phyloP scores from a whole-genome alignment of 2,888 invertebrate species.

The Byasa hedistus region DNA sequence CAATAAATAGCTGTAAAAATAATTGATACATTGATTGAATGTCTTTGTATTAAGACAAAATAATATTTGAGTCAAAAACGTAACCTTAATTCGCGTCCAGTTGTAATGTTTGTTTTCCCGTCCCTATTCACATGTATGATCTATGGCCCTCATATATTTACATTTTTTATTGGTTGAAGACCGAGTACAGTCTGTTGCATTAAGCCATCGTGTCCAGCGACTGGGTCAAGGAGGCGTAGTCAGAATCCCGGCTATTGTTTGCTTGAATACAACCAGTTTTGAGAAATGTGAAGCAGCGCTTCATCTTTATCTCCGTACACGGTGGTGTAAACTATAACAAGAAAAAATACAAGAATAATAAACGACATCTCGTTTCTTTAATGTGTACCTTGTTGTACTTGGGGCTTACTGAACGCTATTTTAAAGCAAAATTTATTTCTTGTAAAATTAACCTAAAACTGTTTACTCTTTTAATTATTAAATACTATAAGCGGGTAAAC shows the following conservation, averaged over 20 bases:
- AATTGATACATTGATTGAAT: no score
- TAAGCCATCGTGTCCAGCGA: conserved; percentile 4
- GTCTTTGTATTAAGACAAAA: no score
- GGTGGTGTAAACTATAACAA: conserved; percentile 3
- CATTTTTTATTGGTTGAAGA: neutral
- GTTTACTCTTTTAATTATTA: no score
- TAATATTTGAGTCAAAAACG: no score
- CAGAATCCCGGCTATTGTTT: conserved; percentile 13
- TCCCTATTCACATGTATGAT: no score
- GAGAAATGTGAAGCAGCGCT: conserved; percentile 9
- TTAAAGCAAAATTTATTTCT: no score
- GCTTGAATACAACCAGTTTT: conserved; percentile 13
- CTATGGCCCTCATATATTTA: neutral
- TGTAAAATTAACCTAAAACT: no score
- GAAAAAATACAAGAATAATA: neutral
- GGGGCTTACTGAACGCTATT: no score
- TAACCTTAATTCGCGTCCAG: no score
- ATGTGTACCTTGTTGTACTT: neutral
- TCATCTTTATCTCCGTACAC: neutral
- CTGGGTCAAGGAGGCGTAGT: conserved; percentile 12
- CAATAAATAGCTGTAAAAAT: conserved; percentile 8
- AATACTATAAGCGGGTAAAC: no score
- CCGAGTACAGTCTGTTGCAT: conserved; percentile 2
- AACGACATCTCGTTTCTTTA: conserved; percentile 4
- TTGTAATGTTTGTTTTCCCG: no score